Conservation (phyloP, 2,888 invertebrate species). For the Agrilus mali region DNA sequence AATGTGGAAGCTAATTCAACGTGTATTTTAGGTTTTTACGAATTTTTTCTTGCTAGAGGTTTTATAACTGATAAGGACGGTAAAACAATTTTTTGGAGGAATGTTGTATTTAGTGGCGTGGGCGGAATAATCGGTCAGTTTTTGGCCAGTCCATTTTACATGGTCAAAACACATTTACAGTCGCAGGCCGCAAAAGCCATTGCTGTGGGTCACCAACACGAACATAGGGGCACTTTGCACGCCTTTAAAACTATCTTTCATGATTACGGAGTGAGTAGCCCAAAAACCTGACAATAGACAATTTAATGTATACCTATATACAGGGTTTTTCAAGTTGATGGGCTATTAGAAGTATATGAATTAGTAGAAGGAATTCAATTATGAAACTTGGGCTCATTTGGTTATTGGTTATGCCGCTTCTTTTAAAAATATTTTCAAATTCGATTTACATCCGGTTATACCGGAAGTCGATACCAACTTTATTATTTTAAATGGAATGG, state of each 20-base stretch:
- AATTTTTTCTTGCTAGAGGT: constrained; percentile 22
- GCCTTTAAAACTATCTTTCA: constrained; percentile 40
- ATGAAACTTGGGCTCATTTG: no score
- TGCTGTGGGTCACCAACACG: constrained; percentile 76
- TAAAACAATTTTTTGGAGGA: constrained; percentile 35
- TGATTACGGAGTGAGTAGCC: constrained; percentile 35
- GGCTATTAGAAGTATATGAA: no score
- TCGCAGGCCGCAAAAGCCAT: constrained; percentile 57
- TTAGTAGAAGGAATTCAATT: no score
- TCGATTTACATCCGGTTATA: no score
- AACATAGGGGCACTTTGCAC: constrained; percentile 45
- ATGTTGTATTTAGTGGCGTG: constrained; percentile 40
- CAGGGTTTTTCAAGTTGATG: no score
- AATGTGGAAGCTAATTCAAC: background rate
- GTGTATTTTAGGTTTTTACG: constrained; percentile 23
- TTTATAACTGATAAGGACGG: constrained; percentile 38
- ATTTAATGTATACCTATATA: no score
- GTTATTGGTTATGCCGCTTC: no score
- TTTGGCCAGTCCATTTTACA: constrained; percentile 61
- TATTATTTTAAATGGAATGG: no score
- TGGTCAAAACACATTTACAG: constrained; percentile 80
- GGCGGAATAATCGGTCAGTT: constrained; percentile 59
- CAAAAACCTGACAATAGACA: no score
- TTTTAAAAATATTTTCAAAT: no score
- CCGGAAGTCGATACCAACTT: no score